Base-by-base conservation (phyloP, 2,113 vertebrate genomes). In the Regulus satrapa region DNA sequence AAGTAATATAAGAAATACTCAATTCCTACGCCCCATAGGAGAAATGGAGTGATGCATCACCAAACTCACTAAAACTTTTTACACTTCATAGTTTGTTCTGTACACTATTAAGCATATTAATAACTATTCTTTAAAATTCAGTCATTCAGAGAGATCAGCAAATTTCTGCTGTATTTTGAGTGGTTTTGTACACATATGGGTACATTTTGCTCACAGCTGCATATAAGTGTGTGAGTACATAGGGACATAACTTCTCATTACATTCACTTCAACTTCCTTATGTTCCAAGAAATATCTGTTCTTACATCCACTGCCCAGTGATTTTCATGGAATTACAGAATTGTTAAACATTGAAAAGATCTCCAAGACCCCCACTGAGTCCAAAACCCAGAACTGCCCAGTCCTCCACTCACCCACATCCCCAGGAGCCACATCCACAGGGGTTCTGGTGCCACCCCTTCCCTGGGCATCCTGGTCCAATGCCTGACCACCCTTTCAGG, bases 181-280 rank as follows among this genome's bases (percentile, higher is more conserved):
- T 26, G 26, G 0, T 28, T 80, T 31, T 77, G 28, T 23, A 69
- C 10, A 10, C 7, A 21, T 3, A 40, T 18, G 43, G 45, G n/a
- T 17, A 13, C 6, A 31, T 64, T 61, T 80, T 18, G 32, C 21
- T n/a, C 45, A 52, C 31, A 75, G 8, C 17, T 63, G 24, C 1
- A 0, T 26, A 12, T 12, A 2, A 18, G 6, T 31, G 0, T 14
- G 8, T 41, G 0, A 28, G 14, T 32, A 40, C 3, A 11, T 15
- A 14, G 8, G 6, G 17, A 64, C 15, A 48, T 4, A 62, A 9
- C 23, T 38, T 78, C 38, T 54, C 23, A 17, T 45, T n/a, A 10
- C 9, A 64, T 36, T 18, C 12, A 20, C 12, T 85, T 34, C 25
- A 29, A 38, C 23, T 15, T 51, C 36, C 12, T 51, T 21, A 10